These are phyloP conservation scores for Drosophila albomicans DNA, from an alignment of 1,140 invertebrate species.

Conservation along the genomic window DNA sequence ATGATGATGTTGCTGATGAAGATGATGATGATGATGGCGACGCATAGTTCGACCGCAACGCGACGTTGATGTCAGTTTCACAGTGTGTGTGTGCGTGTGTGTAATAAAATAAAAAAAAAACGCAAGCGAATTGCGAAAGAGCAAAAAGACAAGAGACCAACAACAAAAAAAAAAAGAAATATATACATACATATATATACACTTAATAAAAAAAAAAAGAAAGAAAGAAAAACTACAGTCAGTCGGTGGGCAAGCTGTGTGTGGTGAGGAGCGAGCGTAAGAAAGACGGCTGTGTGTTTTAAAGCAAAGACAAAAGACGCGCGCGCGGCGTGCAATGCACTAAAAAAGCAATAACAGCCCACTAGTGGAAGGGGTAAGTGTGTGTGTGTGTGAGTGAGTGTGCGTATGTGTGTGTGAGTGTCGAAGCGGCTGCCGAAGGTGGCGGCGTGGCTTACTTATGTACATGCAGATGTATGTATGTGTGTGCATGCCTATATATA, in stretches of 20 bases:
- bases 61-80: slow-evolving; percentile 45
- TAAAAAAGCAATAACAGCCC: slow-evolving; percentile 53
- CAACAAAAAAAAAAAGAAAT: slow-evolving; percentile 21
- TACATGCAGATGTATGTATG: neutral
- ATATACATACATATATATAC: neutral
- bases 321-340: slow-evolving; percentile 52
- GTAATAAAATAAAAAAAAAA: slow-evolving; percentile 45
- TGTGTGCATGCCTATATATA: slow-evolving; percentile 1
- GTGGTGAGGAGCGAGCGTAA: slow-evolving; percentile 3
- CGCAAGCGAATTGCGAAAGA: slow-evolving; percentile 64
- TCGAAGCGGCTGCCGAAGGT: slow-evolving; percentile 29
- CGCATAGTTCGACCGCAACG: slow-evolving; percentile 52
- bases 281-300: slow-evolving; percentile 15
- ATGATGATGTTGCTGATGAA: too few relatives aligned
- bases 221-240: slow-evolving; percentile 46
- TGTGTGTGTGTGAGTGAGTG: slow-evolving; percentile 12
- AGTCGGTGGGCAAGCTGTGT: slow-evolving; percentile 22
- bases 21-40: slow-evolving; percentile 30
- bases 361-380: slow-evolving; percentile 41
- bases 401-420: slow-evolving; percentile 39
- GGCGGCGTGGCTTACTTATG: slow-evolving; percentile 35
- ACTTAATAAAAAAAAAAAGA: slow-evolving; percentile 2
- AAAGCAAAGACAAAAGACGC: slow-evolving; percentile 38
- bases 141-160: slow-evolving; percentile 52
- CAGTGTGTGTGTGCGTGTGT: slow-evolving; percentile 51